These are phyloP conservation scores for Rhinogobius similis DNA, from an alignment of 2,113 vertebrate species.

Conservation along the genomic window DNA sequence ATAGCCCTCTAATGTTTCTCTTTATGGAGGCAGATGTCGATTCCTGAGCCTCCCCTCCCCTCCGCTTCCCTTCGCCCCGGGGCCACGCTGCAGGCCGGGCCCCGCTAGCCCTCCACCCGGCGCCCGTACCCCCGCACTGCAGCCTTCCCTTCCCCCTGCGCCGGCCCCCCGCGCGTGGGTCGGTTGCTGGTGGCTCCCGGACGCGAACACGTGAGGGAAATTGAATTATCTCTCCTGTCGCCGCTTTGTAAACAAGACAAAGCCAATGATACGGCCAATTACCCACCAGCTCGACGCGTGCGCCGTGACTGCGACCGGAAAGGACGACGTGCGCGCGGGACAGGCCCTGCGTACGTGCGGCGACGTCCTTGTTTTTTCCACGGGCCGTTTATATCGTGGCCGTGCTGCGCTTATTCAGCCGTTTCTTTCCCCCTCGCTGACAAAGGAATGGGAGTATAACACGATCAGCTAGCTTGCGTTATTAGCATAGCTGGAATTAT, in stretches of 20 bases:
- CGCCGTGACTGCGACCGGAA: constrained; percentile 35
- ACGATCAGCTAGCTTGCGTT: no score
- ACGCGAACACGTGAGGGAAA: constrained; percentile 68
- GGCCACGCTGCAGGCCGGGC: constrained; percentile 2
- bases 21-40: constrained; percentile 62
- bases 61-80: neutral
- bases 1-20: constrained; percentile 49
- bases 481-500: neutral
- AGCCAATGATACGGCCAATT: constrained; percentile 84
- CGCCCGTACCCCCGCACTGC: neutral
- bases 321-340: neutral
- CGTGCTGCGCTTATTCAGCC: neutral
- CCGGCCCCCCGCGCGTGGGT: constrained; percentile 29
- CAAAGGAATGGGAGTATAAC: no score
- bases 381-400: neutral
- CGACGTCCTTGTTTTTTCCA: no score
- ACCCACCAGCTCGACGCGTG: constrained; percentile 68
- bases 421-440: no score
- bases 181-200: constrained; percentile 79
- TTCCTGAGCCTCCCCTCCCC: neutral
- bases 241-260: constrained; percentile 83
- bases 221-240: constrained; percentile 80
- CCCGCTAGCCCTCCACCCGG: neutral
- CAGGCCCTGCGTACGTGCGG: no score
- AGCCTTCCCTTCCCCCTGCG: constrained; percentile 38